Evolutionary conservation across 2,888 invertebrate species (phyloP), one percentile per base, ranked within the genome.

Genomic region (Lampropteryx suffumata): DNA sequence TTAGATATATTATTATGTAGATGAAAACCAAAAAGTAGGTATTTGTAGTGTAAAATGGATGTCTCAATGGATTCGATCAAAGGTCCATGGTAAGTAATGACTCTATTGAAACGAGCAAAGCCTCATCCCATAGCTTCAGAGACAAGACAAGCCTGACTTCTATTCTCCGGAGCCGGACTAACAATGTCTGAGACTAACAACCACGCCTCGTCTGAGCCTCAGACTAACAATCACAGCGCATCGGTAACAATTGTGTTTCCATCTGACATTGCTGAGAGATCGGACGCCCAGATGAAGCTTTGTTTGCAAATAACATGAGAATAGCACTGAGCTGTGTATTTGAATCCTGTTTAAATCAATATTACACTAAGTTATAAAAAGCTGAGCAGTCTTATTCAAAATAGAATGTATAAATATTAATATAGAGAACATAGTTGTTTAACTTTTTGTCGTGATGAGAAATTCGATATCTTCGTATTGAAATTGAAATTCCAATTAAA

Each of bases 231-330:
- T 29, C 35, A 29, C 43, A 29, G 11, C 13, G 28, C 21, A 8
- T 28, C 28, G 29, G 9, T 29, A 17, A 44, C 44, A 29, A 42
- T 42, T 26, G 33, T 42, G 32, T 27, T 26, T 24, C 41, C 32
- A 1, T 12, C 13, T 32, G 33, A 42, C 17, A 42, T 27, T 24
- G 11, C 17, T 7, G 43, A 21, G 35, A 7, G 21, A 24, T 29
- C 11, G 12, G 28, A 34, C 29, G n/a, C 12, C 29, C 35, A 21
- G 44, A 35, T 12, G 35, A 36, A 21, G 29, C 28, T 12, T 34
- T 21, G 32, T 32, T 33, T 8, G 14, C 33, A 7, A 21, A 11
- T 40, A 11, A 26, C 29, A 6, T 21, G 12, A 24, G 24, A 21
- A 12, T 6, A 24, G 21, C 24, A 13, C 30, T 30, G 24, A 30